Percentiles rank a stretch among this genome's conserved stretches.
phyloP scores from a whole-genome alignment of 2,113 vertebrate species.

The Salvelinus sp. region DNA sequence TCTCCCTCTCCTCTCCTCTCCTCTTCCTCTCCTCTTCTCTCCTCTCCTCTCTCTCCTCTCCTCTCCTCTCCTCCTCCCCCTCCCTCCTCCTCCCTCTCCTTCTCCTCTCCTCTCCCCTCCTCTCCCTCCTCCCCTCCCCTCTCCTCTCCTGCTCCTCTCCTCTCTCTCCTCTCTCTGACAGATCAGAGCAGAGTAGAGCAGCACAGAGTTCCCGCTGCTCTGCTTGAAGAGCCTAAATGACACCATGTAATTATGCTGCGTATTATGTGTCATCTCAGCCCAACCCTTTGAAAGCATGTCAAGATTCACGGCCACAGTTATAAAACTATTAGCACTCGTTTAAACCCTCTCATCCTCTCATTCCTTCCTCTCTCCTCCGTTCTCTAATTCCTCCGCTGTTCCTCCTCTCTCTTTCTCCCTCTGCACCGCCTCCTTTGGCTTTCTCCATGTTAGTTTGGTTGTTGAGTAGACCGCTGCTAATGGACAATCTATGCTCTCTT shows the following conservation, averaged over 20 bases:
- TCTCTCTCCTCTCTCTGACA: slow-evolving; percentile 3
- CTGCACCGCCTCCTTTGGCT: slow-evolving; percentile 3
- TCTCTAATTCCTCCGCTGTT: slow-evolving; percentile 8
- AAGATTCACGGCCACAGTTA: slow-evolving; percentile 58
- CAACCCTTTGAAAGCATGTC: slow-evolving; percentile 54
- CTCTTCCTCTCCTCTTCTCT: neutral
- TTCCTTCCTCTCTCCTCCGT: slow-evolving; percentile 29
- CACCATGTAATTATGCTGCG: slow-evolving; percentile 72
- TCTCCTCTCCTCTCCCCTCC: no score
- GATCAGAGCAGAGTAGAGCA: slow-evolving; percentile 30
- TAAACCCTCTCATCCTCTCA: slow-evolving; percentile 52
- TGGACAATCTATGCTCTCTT: slow-evolving; percentile 8
- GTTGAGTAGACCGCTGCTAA: slow-evolving; percentile 20
- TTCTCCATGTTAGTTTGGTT: neutral
- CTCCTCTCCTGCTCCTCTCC: neutral
- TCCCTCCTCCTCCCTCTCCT: no score
- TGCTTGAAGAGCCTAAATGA: slow-evolving; percentile 50
- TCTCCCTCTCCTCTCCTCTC: no score
- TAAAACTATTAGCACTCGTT: slow-evolving; percentile 69
- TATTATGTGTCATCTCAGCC: slow-evolving; percentile 60
- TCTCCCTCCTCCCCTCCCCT: no score
- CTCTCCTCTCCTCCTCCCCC: no score
- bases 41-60: neutral
- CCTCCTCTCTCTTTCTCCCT: neutral
- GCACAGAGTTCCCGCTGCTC: slow-evolving; percentile 28